These are phyloP conservation scores for Mizuhopecten yessoensis DNA, from an alignment of 1,140 invertebrate species.

Conservation along the genomic window DNA sequence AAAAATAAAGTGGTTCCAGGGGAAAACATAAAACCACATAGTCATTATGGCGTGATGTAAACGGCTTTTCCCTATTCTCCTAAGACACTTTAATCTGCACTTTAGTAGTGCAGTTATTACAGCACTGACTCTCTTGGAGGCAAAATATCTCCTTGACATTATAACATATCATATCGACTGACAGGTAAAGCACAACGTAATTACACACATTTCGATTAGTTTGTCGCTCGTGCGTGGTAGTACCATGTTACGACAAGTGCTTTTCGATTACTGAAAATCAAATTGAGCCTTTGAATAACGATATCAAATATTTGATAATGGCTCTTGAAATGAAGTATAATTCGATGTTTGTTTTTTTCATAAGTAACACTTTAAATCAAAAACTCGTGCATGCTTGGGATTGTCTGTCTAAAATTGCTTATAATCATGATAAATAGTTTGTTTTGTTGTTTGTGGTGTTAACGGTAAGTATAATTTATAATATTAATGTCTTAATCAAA, in stretches of 20 bases:
- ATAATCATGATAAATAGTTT: constrained; percentile 14
- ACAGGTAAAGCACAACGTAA: not conserved
- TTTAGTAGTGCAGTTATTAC: not conserved
- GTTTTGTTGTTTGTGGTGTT: not conserved
- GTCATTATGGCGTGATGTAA: not conserved
- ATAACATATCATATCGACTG: not conserved
- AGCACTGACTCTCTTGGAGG: not conserved
- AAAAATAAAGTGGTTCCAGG: too few species aligned
- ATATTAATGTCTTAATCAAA: not conserved
- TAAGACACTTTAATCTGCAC: not conserved
- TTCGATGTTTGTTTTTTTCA: constrained; percentile 1
- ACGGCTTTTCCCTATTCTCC: too few species aligned
- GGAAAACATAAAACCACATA: too few species aligned
- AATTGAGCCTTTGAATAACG: not conserved
- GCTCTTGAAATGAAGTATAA: not conserved
- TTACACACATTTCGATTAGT: not conserved
- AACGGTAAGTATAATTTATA: not conserved
- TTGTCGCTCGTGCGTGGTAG: not conserved
- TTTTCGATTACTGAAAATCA: not conserved
- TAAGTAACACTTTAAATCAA: not conserved
- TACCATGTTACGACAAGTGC: not conserved
- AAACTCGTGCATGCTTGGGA: not conserved
- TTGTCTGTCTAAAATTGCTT: not conserved
- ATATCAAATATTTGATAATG: constrained; percentile 20
- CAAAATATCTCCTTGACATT: too few species aligned